Conservation (phyloP, 2,888 invertebrate genomes). For the Anoplius nigerrimus region DNA sequence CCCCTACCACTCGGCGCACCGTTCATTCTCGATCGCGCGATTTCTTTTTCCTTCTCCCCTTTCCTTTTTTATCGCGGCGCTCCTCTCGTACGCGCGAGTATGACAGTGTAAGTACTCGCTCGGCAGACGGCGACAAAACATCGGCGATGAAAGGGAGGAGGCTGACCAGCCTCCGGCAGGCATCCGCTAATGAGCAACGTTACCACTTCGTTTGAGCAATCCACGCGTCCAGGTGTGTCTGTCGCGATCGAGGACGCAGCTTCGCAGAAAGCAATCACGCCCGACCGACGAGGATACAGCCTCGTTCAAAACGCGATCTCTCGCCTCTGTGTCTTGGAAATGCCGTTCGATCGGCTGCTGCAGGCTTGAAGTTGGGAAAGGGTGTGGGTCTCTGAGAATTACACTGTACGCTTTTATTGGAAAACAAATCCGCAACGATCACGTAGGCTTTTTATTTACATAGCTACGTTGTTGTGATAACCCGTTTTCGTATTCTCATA, state of each 20-base stretch:
- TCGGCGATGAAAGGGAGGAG: conserved; percentile 12
- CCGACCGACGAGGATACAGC: conserved; percentile 3
- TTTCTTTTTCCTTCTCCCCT: background rate
- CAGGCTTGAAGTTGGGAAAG: too few relatives aligned
- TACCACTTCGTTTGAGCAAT: conserved; percentile 39
- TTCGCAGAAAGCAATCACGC: conserved; percentile 44
- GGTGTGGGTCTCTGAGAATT: too few relatives aligned
- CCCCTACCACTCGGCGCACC: background rate
- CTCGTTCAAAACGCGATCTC: too few relatives aligned
- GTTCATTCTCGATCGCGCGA: too few relatives aligned
- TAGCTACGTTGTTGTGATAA: too few relatives aligned
- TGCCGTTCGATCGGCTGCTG: too few relatives aligned
- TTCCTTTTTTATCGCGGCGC: background rate
- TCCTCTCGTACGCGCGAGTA: background rate
- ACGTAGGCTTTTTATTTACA: too few relatives aligned
- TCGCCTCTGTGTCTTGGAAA: too few relatives aligned
- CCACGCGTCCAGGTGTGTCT: conserved; percentile 39
- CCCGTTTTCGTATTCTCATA: too few relatives aligned
- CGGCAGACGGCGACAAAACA: conserved; percentile 28
- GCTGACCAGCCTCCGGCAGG: conserved; percentile 23
- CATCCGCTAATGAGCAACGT: conserved; percentile 49
- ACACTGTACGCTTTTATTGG: too few relatives aligned
- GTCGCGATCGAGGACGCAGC: conserved; percentile 29
- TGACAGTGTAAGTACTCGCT: conserved; percentile 2
- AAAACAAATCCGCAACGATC: too few relatives aligned